Evolutionary conservation across 2,797 vertebrate genomes (phyloP).

Genomic region (Acanthornis magna): DNA sequence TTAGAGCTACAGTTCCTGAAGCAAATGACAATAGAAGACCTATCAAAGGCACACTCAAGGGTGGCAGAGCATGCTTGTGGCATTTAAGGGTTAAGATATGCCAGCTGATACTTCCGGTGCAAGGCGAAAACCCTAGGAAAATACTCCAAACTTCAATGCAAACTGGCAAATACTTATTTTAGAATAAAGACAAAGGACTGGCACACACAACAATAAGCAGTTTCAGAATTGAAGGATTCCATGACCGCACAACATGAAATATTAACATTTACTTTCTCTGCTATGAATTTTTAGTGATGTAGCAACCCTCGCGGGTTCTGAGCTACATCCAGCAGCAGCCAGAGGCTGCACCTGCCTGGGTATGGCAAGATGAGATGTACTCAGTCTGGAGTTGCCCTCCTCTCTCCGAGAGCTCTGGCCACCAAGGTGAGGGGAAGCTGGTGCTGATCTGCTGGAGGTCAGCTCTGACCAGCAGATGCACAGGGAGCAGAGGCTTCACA

Average conservation of each 20-base stretch:
- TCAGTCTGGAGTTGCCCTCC: background rate
- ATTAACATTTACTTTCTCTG: background rate
- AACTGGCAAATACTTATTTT: background rate
- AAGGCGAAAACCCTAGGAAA: background rate
- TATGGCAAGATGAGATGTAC: background rate
- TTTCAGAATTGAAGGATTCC: background rate
- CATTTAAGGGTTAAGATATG: background rate
- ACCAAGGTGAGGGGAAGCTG: background rate
- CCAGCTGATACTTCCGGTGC: background rate
- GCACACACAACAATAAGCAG: background rate
- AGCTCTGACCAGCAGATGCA: background rate
- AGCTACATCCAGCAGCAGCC: background rate
- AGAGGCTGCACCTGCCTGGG: background rate
- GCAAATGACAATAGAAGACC: background rate
- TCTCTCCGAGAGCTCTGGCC: background rate
- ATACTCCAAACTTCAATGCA: background rate
- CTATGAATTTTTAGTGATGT: background rate
- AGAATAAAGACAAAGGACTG: background rate
- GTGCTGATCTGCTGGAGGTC: background rate
- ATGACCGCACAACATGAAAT: background rate
- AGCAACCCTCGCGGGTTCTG: background rate
- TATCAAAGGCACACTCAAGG: background rate
- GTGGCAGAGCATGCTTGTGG: background rate
- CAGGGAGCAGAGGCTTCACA: background rate
- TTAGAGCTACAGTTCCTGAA: background rate